phyloP scores from a whole-genome alignment of 2,113 vertebrate species.

The Chelonoidis abingdonii region DNA sequence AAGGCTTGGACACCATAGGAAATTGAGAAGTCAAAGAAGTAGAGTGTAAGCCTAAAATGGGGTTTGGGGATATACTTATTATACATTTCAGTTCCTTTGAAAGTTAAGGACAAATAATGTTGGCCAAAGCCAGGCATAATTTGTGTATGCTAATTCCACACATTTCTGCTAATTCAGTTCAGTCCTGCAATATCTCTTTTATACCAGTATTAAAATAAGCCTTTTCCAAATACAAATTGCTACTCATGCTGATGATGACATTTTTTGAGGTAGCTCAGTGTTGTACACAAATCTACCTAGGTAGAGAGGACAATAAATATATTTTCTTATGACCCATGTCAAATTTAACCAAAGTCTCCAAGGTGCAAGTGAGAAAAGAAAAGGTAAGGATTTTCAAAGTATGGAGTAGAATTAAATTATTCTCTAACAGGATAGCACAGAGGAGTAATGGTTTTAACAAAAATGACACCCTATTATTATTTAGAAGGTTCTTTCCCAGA shows the following conservation, averaged over 20 bases:
- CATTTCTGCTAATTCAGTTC: not conserved
- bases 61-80: not conserved
- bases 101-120: not conserved
- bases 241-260: not conserved
- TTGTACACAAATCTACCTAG: not conserved
- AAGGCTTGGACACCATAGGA: not conserved
- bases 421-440: not conserved
- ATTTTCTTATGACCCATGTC: not conserved
- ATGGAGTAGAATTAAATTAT: not conserved
- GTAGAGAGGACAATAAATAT: not conserved
- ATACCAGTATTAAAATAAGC: not conserved
- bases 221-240: slow-evolving; percentile 25
- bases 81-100: not conserved
- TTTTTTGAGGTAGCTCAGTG: not conserved
- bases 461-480: not conserved
- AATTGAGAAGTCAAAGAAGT: not conserved
- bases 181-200: not conserved
- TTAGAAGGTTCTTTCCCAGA: not conserved
- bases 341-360: not conserved
- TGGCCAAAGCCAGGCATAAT: not conserved
- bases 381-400: not conserved
- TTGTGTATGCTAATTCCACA: not conserved
- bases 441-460: not conserved
- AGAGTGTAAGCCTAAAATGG: not conserved
- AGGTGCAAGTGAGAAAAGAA: not conserved